Percentiles rank a stretch among this genome's conserved stretches.
These are phyloP conservation scores for Poicephalus gulielmi DNA, from an alignment of 2,113 vertebrate genomes.

Conservation along the genomic window DNA sequence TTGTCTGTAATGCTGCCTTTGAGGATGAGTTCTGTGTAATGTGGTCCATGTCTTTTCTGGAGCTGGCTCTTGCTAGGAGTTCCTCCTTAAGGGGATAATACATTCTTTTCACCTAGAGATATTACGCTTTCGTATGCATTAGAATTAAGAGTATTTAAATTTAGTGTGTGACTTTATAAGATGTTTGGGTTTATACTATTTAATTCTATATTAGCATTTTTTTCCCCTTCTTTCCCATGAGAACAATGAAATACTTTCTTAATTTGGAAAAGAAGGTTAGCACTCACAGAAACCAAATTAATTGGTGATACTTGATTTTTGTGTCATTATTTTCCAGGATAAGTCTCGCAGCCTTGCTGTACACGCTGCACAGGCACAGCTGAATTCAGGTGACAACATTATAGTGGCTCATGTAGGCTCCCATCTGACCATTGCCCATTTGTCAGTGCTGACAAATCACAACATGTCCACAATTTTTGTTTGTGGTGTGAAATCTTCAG, in stretches of 20 bases:
- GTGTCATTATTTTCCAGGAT: slow-evolving; percentile 76
- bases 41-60: background rate
- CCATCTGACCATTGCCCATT: slow-evolving; percentile 81
- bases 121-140: background rate
- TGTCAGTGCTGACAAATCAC: slow-evolving; percentile 73
- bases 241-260: background rate
- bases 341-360: slow-evolving; percentile 88
- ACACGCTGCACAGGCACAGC: slow-evolving; percentile 73
- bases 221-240: background rate
- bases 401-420: slow-evolving; percentile 83
- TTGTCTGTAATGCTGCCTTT: background rate
- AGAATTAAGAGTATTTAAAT: background rate
- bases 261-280: background rate
- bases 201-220: background rate
- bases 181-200: background rate
- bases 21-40: background rate
- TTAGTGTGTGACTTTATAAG: background rate
- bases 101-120: background rate
- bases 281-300: background rate
- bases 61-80: background rate
- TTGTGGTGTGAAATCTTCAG: slow-evolving; percentile 75
- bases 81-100: background rate
- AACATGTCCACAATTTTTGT: slow-evolving; percentile 74
- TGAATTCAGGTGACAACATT: slow-evolving; percentile 78
- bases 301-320: background rate